Evolutionary conservation across 2,797 vertebrate species (phyloP).

Genomic region (Sebastes cheni): DNA sequence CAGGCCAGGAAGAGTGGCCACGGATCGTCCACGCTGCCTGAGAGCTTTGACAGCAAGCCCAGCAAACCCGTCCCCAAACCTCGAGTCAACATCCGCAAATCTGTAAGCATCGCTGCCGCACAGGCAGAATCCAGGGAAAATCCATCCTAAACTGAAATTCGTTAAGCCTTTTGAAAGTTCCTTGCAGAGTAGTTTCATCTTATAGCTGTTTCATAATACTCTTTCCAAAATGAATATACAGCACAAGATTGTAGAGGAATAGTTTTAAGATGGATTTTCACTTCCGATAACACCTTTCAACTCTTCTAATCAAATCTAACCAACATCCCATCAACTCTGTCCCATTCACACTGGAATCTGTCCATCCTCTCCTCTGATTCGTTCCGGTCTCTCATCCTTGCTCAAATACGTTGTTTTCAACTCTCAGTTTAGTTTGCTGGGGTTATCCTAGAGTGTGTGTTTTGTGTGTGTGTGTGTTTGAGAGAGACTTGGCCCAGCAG

Average conservation of each 20-base stretch:
- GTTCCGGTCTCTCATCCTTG: neutral
- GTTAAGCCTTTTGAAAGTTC: neutral
- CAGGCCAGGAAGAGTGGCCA: conserved; percentile 98
- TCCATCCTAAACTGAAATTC: conserved; percentile 36
- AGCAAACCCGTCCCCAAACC: conserved; percentile 98
- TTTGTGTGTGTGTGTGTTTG: conserved; percentile 5
- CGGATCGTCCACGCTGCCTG: conserved; percentile 94
- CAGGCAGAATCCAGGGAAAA: neutral
- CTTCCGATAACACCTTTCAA: neutral
- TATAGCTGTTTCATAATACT: neutral
- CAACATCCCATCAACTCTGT: conserved; percentile 32
- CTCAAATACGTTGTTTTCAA: conserved; percentile 16
- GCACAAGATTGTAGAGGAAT: neutral
- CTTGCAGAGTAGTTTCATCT: too few relatives aligned
- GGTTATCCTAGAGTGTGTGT: conserved; percentile 24
- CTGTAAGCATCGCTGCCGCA: conserved; percentile 83
- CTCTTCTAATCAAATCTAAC: conserved; percentile 27
- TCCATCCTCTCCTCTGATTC: conserved; percentile 17
- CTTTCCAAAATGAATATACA: neutral
- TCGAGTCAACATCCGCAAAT: conserved; percentile 97
- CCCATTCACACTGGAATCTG: conserved; percentile 27
- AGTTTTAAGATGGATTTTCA: conserved; percentile 58
- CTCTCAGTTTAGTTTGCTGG: neutral
- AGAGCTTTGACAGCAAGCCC: conserved; percentile 98
- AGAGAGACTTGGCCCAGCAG: conserved; percentile 18